Evolutionary conservation across 2,888 invertebrate species (phyloP).

Genomic region (Furcula furcula): DNA sequence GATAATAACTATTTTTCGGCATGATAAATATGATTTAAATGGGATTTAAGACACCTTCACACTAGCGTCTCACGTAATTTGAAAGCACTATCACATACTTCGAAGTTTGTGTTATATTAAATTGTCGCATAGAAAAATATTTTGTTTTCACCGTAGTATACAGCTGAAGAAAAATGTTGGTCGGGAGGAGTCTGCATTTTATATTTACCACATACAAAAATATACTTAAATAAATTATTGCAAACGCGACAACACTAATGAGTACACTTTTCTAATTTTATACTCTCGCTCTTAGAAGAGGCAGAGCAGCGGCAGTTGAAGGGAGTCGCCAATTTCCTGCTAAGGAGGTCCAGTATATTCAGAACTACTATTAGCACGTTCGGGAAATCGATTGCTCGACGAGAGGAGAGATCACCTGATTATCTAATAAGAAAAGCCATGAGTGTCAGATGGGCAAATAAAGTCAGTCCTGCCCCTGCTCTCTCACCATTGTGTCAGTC

Average conservation of each 20-base stretch:
- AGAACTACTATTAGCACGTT: too few relatives aligned
- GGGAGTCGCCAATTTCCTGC: too few relatives aligned
- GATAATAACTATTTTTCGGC: slow-evolving; percentile 78
- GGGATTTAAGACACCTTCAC: slow-evolving; percentile 66
- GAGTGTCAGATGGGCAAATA: too few relatives aligned
- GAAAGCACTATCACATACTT: slow-evolving; percentile 73
- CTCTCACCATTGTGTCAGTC: too few relatives aligned
- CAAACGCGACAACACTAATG: slow-evolving; percentile 20
- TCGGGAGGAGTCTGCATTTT: slow-evolving; percentile 51
- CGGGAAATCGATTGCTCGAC: too few relatives aligned
- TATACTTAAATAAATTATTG: slow-evolving; percentile 28
- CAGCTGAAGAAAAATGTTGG: slow-evolving; percentile 51
- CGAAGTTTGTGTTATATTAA: slow-evolving; percentile 54
- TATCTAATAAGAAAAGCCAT: too few relatives aligned
- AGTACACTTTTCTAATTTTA: slow-evolving; percentile 9
- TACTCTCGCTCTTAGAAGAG: too few relatives aligned
- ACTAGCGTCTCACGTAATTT: slow-evolving; percentile 47
- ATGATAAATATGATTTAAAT: slow-evolving; percentile 76
- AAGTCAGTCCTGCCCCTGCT: too few relatives aligned
- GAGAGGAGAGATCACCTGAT: too few relatives aligned
- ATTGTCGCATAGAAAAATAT: slow-evolving; percentile 68
- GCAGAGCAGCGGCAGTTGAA: too few relatives aligned
- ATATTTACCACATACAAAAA: slow-evolving; percentile 24
- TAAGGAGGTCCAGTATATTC: too few relatives aligned
- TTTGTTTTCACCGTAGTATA: slow-evolving; percentile 55